Evolutionary conservation across 2,888 invertebrate genomes (phyloP), one percentile per base, ranked within the genome.

Genomic region (Carterocephalus palaemon): DNA sequence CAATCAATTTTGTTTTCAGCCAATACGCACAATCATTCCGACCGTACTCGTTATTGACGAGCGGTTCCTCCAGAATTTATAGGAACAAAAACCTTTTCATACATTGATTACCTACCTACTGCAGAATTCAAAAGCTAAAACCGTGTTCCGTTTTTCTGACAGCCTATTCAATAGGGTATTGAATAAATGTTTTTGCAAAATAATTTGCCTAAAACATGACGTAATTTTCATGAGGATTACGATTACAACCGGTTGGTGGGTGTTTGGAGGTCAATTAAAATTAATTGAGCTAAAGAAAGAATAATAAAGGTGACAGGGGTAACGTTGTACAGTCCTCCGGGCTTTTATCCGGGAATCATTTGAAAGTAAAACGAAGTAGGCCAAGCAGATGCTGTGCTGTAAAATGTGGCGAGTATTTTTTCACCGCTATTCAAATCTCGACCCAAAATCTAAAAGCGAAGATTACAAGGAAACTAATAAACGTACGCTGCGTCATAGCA

Each of bases 1-100:
- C 43, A 45, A 45, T 45, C 43, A 45, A 45, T 31, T 45, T 45
- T 45, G 43, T 45, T 36, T 45, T 23, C 12, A 36, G 23, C 29
- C 36, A 37, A 45, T 24, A 26, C 43, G 43, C 43, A 36, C 37
- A 28, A 36, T 43, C 36, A 36, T 37, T 24, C 20, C 7, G 13
- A 12, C 22, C n/a, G n/a, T n/a, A n/a, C n/a, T n/a, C 29, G 10
- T 36, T 36, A 17, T 36, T 36, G 43, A 43, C 28, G 36, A 36
- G 19, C n/a, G n/a, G n/a, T n/a, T 38, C 38, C 28, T 41, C 19
- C 23, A 12, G 20, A 29, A 36, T 36, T 36, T 22, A 41, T 41
- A 36, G 10, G 19, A 37, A 45, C 37, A 45, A 45, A 45, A 37
- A 15, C 16, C 43, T 36, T 34, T 43, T 43, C 36, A 43, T 43